phyloP scores from a whole-genome alignment of 1,140 invertebrate genomes.

The Forficula auricularia region DNA sequence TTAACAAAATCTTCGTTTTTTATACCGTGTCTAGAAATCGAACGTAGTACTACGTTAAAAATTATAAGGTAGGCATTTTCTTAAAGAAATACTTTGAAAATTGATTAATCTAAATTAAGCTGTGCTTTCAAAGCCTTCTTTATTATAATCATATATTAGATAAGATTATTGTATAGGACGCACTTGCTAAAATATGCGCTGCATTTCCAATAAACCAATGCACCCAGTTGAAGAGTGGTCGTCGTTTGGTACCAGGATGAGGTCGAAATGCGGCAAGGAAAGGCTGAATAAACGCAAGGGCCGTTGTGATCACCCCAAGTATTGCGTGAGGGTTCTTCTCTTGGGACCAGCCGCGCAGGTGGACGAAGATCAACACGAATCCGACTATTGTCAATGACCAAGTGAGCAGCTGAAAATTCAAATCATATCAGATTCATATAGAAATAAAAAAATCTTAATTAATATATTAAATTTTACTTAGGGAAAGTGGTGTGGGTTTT shows the following conservation, averaged over 20 bases:
- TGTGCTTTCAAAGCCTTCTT: not conserved
- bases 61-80: no score
- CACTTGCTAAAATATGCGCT: slow-evolving; percentile 82
- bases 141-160: not conserved
- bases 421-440: no score
- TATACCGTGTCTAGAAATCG: no score
- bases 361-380: slow-evolving; percentile 67
- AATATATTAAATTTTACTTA: no score
- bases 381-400: slow-evolving; percentile 58
- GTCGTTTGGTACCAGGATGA: slow-evolving; percentile 56
- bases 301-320: slow-evolving; percentile 54
- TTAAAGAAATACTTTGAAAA: not conserved
- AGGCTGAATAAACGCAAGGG: slow-evolving; percentile 74
- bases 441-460: slow-evolving; percentile 59
- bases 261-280: slow-evolving; percentile 75
- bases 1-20: no score
- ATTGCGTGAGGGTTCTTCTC: slow-evolving; percentile 62
- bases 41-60: no score
- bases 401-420: slow-evolving; percentile 37
- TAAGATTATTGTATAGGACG: slow-evolving; percentile 23
- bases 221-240: slow-evolving; percentile 83
- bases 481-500: no score
- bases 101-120: not conserved
- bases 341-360: slow-evolving; percentile 53
- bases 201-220: slow-evolving; percentile 85